Evolutionary conservation across 2,888 invertebrate genomes (phyloP), one percentile per base, ranked within the genome.

Genomic region (Diaprepes abbreviatus): DNA sequence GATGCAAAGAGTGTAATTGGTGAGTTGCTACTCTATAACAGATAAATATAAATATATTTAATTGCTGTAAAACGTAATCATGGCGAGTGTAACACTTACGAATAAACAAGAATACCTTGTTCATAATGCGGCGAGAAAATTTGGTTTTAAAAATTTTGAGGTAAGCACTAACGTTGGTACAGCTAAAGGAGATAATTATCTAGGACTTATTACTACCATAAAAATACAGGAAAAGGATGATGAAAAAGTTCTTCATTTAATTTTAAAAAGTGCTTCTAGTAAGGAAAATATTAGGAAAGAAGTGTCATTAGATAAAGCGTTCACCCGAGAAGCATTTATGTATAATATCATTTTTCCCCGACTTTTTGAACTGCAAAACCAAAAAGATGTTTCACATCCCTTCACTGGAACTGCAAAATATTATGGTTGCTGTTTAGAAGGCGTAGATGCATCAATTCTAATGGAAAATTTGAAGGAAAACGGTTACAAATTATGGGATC

Each of bases 181-280:
- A 9, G 14, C 9, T 16, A 73, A 70, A 65, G 73, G 74, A 12
- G 74, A 74, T 21, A 75, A 75, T 48, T 76, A 74, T 48, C 36
- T 77, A 9, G 77, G 77, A n/a, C 35, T 74, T 1, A 75, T 79
- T 36, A 73, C 73, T 3, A 69, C 31, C 55, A 71, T 65, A 10
- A 73, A 52, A 17, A 70, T 75, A 5, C 40, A 31, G 12, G 50
- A 28, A 33, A 57, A 59, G 21, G 38, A 67, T 21, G 16, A 36
- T 17, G 45, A 43, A 7, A 71, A 57, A n/a, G 33, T 48, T 9
- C 31, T 69, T 10, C 69, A 77, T 57, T 72, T 78, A 36, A 79
- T 82, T 6, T 65, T 79, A 5, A 82, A 82, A 74, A 74, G 76
- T 24, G 78, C 81, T 0, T 76, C 76, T 10, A 57, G 55, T 12